Evolutionary conservation across 2,888 invertebrate species (phyloP), one percentile per base, ranked within the genome.

Genomic region (Pristionchus fissidentatus): DNA sequence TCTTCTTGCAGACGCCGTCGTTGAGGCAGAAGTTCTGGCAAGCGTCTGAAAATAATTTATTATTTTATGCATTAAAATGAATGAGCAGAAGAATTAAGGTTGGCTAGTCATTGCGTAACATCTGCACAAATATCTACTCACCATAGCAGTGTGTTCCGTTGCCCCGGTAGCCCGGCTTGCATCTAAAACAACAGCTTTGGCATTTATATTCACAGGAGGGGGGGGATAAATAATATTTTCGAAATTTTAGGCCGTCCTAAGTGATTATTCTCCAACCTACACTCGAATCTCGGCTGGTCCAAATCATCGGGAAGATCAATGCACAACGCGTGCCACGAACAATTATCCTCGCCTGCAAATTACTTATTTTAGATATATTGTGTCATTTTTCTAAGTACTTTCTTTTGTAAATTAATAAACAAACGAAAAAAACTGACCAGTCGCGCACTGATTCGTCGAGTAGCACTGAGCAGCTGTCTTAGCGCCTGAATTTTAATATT

Each of bases 121-220:
- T n/a, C 19, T 35, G 3, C 26, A 60, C 15, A 22, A 0, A 41
- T 38, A 0, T 3, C 0, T 38, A 26, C 83, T 75, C 26, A 91
- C 91, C 91, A 83, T 86, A 87, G 79, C 92, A 92, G 82, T 90
- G 87, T 1, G 92, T 92, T 49, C 92, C 92, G 57, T 92, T 92
- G 57, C 96, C 96, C 92, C 96, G 96, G 94, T 96, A 97, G 0
- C 97, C 97, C 0, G 96, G 96, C 91, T 97, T 97, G 93, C 97
- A 97, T 92, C 96, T 83, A 46, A 1, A n/a, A n/a, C n/a, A n/a
- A n/a, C 15, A 15, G n/a, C n/a, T 60, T 15, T 60, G n/a, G 8
- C 8, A n/a, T 60, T 60, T 60, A 60, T 60, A n/a, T n/a, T n/a
- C n/a, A n/a, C n/a, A 73, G 3, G 7, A 4, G 35, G 10, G 35